Conservation (phyloP, 2,888 invertebrate genomes). For the Morpho deidamia region DNA sequence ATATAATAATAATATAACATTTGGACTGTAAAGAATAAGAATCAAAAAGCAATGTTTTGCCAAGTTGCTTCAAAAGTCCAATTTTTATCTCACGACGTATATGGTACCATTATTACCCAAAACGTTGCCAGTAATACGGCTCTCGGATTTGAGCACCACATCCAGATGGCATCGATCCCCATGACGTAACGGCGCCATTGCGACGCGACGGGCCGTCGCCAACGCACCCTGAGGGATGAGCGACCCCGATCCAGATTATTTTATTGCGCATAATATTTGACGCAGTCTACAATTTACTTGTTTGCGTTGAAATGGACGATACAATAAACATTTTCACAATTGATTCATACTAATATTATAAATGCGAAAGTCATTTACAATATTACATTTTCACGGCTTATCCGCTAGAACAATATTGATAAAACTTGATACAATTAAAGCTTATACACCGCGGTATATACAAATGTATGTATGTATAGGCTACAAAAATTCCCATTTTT, state of each 20-base stretch:
- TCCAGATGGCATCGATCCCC: conserved; percentile 48
- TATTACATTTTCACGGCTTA: too few relatives aligned
- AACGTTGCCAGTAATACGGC: conserved; percentile 10
- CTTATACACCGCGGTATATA: too few relatives aligned
- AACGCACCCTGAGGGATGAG: conserved; percentile 55
- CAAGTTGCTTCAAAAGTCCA: background rate
- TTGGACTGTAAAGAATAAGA: too few relatives aligned
- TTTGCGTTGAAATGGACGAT: conserved; percentile 10
- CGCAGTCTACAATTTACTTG: conserved; percentile 17
- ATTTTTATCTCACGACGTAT: background rate
- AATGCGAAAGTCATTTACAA: too few relatives aligned
- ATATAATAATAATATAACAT: too few relatives aligned
- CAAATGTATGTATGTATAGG: too few relatives aligned
- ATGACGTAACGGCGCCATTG: conserved; percentile 58
- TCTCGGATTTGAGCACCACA: conserved; percentile 1
- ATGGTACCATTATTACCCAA: background rate
- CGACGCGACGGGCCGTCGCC: conserved; percentile 60
- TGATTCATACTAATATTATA: background rate
- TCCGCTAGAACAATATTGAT: too few relatives aligned
- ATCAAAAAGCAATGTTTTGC: too few relatives aligned
- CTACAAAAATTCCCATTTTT: too few relatives aligned
- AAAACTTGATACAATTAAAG: too few relatives aligned
- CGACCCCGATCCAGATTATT: conserved; percentile 47
- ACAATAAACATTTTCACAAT: background rate
- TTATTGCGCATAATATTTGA: conserved; percentile 24